Conservation (phyloP, 2,888 invertebrate genomes). For the Operophtera brumata region DNA sequence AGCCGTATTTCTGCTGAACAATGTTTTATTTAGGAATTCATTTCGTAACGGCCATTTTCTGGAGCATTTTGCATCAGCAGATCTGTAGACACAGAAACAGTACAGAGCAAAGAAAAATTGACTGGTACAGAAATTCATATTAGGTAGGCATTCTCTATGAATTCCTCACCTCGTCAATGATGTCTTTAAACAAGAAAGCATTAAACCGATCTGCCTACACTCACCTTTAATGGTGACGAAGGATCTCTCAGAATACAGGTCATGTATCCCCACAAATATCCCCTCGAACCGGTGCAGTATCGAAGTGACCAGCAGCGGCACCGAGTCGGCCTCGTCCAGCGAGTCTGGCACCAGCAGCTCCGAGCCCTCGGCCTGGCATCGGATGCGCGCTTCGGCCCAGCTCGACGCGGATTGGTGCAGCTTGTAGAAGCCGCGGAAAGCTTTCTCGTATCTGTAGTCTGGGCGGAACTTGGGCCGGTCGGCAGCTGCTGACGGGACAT, state of each 20-base stretch:
- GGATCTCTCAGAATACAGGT: slow-evolving; percentile 49
- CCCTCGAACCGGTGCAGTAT: slow-evolving; percentile 43
- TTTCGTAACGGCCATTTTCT: too few species aligned
- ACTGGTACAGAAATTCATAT: too few species aligned
- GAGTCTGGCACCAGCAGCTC: slow-evolving; percentile 47
- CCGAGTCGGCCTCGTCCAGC: slow-evolving; percentile 51
- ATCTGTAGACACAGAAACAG: too few species aligned
- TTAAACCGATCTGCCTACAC: too few species aligned
- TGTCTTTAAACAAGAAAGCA: too few species aligned
- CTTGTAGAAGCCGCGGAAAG: slow-evolving; percentile 52
- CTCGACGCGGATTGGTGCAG: slow-evolving; percentile 40
- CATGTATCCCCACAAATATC: slow-evolving; percentile 52
- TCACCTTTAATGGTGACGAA: slow-evolving; percentile 51
- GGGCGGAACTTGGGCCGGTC: slow-evolving; percentile 46
- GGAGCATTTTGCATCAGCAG: too few species aligned
- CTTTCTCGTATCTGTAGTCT: slow-evolving; percentile 53
- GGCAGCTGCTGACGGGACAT: slow-evolving; percentile 4
- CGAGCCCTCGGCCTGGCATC: slow-evolving; percentile 51
- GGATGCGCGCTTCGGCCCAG: slow-evolving; percentile 47
- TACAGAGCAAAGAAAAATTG: too few species aligned
- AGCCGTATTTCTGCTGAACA: too few species aligned
- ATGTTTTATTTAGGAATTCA: too few species aligned
- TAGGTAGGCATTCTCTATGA: too few species aligned
- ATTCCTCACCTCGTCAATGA: too few species aligned
- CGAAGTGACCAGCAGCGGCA: slow-evolving; percentile 42